Percentiles rank a stretch among this genome's conserved stretches.
phyloP scores from a whole-genome alignment of 92 coral and sea anemone species.

The Chrysogorgia sp. region DNA sequence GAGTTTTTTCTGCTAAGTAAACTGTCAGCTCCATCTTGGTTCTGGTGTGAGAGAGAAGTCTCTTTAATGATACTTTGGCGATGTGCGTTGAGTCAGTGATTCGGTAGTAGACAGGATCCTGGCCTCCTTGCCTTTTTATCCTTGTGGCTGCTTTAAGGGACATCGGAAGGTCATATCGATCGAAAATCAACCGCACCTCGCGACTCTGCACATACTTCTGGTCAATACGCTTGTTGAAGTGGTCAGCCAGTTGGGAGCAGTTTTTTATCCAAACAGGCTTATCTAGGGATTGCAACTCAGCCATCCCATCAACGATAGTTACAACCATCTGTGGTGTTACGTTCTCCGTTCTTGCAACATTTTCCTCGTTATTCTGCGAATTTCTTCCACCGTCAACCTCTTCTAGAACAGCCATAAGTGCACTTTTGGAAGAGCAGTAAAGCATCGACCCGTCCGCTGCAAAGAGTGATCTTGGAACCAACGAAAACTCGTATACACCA shows the following conservation, averaged over 20 bases:
- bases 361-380: neutral
- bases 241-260: slow-evolving; percentile 60
- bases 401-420: slow-evolving; percentile 65
- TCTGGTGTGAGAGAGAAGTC: slow-evolving; percentile 55
- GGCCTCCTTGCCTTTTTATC: slow-evolving; percentile 39
- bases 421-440: slow-evolving; percentile 62
- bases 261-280: slow-evolving; percentile 43
- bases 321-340: slow-evolving; percentile 3
- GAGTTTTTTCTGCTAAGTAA: slow-evolving; percentile 52
- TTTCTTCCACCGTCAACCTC: slow-evolving; percentile 32
- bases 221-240: slow-evolving; percentile 45
- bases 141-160: slow-evolving; percentile 63
- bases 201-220: slow-evolving; percentile 52
- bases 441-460: slow-evolving; percentile 67
- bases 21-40: slow-evolving; percentile 57
- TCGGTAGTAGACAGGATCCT: slow-evolving; percentile 58
- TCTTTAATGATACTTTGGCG: slow-evolving; percentile 61
- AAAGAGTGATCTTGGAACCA: slow-evolving; percentile 65
- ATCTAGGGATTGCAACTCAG: slow-evolving; percentile 62
- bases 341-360: neutral
- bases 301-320: slow-evolving; percentile 64
- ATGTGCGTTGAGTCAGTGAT: slow-evolving; percentile 61
- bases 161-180: slow-evolving; percentile 61
- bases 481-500: slow-evolving; percentile 45
- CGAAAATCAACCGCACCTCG: slow-evolving; percentile 60